Conservation (phyloP, 2,888 invertebrate species). For the Zaprionus obscuricornis region DNA sequence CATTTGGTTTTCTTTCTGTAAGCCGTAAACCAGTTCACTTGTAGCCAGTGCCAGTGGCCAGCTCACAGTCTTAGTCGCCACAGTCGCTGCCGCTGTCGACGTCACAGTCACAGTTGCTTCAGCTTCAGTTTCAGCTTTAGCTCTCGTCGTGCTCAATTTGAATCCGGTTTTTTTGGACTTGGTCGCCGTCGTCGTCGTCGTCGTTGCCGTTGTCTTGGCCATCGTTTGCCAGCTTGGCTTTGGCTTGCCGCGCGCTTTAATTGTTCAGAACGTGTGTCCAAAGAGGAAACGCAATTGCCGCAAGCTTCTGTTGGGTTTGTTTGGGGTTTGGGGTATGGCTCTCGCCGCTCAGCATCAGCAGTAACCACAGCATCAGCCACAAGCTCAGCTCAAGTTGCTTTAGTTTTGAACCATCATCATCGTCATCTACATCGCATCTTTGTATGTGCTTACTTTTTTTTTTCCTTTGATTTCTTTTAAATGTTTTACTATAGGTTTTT, state of each 20-base stretch:
- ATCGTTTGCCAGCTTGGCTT: conserved; percentile 45
- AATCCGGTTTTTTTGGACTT: conserved; percentile 77
- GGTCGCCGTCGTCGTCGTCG: conserved; percentile 42
- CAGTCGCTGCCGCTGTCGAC: no score
- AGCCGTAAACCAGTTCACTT: conserved; percentile 75
- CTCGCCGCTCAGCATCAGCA: no score
- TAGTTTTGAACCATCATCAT: conserved; percentile 49
- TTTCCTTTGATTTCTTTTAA: conserved; percentile 68
- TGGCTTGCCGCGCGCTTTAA: conserved; percentile 66
- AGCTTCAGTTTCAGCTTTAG: conserved; percentile 51
- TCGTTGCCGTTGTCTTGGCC: conserved; percentile 3
- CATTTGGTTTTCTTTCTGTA: conserved; percentile 30
- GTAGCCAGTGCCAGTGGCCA: conserved; percentile 78
- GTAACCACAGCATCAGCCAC: neutral
- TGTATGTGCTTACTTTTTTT: conserved; percentile 46
- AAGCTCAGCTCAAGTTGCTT: conserved; percentile 28
- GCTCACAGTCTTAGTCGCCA: conserved; percentile 29
- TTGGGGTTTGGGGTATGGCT: conserved; percentile 39
- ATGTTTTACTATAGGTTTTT: conserved; percentile 57
- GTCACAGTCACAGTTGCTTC: no score
- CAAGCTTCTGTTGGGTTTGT: conserved; percentile 76
- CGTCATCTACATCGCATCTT: conserved; percentile 50
- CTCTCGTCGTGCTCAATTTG: conserved; percentile 68
- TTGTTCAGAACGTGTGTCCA: conserved; percentile 78
- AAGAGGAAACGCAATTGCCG: conserved; percentile 79